Base-by-base conservation (phyloP, 1,140 invertebrate genomes). In the Drosophila tsacasi region DNA sequence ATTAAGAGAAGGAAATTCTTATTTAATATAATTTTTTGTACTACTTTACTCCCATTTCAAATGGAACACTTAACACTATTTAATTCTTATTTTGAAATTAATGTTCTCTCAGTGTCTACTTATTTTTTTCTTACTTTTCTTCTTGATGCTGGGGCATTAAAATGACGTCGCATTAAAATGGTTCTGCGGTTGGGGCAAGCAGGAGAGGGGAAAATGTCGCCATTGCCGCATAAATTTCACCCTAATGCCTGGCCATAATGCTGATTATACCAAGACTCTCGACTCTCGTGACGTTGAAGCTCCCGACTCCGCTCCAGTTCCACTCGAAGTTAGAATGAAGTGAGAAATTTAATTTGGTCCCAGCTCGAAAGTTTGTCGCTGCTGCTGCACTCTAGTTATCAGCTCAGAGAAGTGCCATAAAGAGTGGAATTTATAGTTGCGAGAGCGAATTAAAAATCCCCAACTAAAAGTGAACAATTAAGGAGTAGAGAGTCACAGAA, bases 241-340 rank as follows among this genome's bases (percentile, higher is more conserved):
- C 73, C 63, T 87, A 89, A 89, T 87, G 84, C 62, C 63, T 61
- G 69, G 68, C 60, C 80, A 89, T 83, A 87, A 87, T 71, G 81
- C 78, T 87, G 84, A 89, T 89, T 83, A 89, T 72, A 71, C 52
- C 46, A 17, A 67, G 63, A 52, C 47, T 30, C 67, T 37, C 27
- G 21, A 32, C 62, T 19, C 50, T 30, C 9, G 50, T 47, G 27
- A 35, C 25, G 50, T 27, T 46, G 40, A 32, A 69, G 17, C 19
- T 39, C 13, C 21, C 47, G 25, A 27, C 17, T 27, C 5, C 68
- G 10, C 46, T 37, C 40, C 37, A 63, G 25, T 46, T 32, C 35
- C 39, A 60, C 64, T 76, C 32, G 21, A 72, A 83, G 77, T 77
- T 79, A 44, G 81, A 71, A 63, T 73, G 49, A 67, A 82, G 63